Base-by-base conservation (phyloP, 2,797 vertebrate genomes). In the Sebastes hubbsi region DNA sequence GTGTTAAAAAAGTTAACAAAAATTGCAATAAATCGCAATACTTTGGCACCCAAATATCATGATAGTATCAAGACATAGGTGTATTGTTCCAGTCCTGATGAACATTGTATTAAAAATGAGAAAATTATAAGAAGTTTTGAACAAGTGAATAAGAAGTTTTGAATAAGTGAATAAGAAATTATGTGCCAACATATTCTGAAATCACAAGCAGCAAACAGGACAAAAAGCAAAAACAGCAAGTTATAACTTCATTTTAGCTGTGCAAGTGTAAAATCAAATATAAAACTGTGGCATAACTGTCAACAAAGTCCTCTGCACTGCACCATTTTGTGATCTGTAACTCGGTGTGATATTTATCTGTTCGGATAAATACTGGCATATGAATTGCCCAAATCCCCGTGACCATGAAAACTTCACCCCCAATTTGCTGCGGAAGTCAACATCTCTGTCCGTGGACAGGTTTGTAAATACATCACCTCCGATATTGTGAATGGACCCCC, bases 401-500 rank as follows among this genome's bases (percentile, higher is more conserved):
- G 11, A 67, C 71, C 69, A 52, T 24, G 36, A 72, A 82, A 87
- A 87, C 29, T 52, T 34, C 22, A 22, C 20, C 60, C 18, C 12
- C 55, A 75, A 27, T 60, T 78, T 77, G 42, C 62, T 22, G 16
- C 25, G 59, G 78, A 76, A 73, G 84, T 84, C 80, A 78, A 71
- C 77, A 72, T 85, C 66, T 25, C 27, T 11, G 22, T 72, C 66
- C 8, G 2, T 5, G 67, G 84, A 81, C 65, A 72, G 66, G 69
- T 87, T 66, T 59, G 85, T 56, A 79, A 90, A 92, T 34, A 82
- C 70, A 66, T 82, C 72, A 56, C 55, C 85, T 81, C 55, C 10
- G 24, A 84, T 32, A 34, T 61, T 71, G 74, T 88, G 88, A 92
- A 92, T 86, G 88, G 78, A 13, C 34, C 63, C 58, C 70, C 82